Percentiles rank a stretch among this genome's conserved stretches.
Evolutionary conservation across 2,888 invertebrate species (phyloP).

Genomic region (Uropetala carovei): DNA sequence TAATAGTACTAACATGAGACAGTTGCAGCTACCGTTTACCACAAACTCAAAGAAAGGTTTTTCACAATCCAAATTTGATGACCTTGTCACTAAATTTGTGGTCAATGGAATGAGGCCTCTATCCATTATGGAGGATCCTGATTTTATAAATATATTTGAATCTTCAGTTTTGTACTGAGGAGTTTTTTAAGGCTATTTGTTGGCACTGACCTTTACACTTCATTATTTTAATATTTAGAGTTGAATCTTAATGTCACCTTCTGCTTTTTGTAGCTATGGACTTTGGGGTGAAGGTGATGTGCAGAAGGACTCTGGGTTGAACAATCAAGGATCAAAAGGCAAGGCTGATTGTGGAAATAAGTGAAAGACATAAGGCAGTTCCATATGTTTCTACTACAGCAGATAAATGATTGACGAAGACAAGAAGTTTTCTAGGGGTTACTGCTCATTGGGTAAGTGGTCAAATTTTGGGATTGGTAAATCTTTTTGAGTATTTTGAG

Average conservation of each 20-base stretch:
- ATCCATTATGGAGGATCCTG: conserved; percentile 9
- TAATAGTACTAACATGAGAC: neutral
- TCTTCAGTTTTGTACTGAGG: no score
- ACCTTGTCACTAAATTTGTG: neutral
- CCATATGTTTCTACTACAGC: conserved; percentile 1
- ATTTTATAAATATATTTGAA: conserved; percentile 23
- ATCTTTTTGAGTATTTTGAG: no score
- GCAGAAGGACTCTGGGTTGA: conserved; percentile 4
- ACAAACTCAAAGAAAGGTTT: neutral
- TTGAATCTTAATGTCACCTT: neutral
- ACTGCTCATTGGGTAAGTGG: no score
- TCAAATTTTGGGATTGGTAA: no score
- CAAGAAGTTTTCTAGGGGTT: no score
- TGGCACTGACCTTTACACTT: no score
- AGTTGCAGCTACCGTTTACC: neutral
- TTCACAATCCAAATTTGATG: neutral
- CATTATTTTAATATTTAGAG: no score
- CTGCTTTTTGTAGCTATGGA: neutral
- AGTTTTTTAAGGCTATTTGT: no score
- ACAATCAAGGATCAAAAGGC: conserved; percentile 25
- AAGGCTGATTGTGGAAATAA: conserved; percentile 9
- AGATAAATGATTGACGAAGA: neutral
- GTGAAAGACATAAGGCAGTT: neutral
- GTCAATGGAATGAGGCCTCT: conserved; percentile 33
- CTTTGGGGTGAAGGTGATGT: conserved; percentile 29